Evolutionary conservation across 2,113 vertebrate species (phyloP), one percentile per base, ranked within the genome.

Genomic region (Eublepharis macularius): DNA sequence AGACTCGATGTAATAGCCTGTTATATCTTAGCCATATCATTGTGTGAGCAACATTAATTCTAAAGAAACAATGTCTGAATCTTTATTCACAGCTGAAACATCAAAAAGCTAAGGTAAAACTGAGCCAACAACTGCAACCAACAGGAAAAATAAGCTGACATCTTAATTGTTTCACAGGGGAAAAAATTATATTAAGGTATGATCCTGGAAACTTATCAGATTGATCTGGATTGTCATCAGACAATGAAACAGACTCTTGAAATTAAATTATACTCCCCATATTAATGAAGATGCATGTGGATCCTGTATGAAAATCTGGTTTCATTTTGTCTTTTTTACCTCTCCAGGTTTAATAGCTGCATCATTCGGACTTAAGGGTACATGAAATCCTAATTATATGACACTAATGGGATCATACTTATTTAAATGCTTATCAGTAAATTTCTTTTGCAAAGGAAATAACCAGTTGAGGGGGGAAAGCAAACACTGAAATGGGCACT

Each of bases 361-460:
- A 9, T 43, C 11, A 82, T 2, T 16, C 86, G 9, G 83, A 41
- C n/a, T 66, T 80, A 80, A 85, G 74, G 63, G 87, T 10, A 85
- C 70, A 29, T 68, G 78, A 65, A 88, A 91, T 73, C 83, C 65
- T 82, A 91, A 86, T 77, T 21, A 19, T n/a, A 73, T 43, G 2
- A 77, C 85, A 93, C 81, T 86, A 92, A 85, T 60, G 21, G 41
- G 84, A 91, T 91, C 76, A 77, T 80, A 78, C 49, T 14, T 80
- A 84, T 86, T 92, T 84, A 81, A 92, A 82, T 43, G 47, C 5
- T 69, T 76, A 41, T n/a, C 89, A 74, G 34, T 83, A 86, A 80
- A 10, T 26, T 63, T 83, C 3, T 80, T 84, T 63, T 65, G 9
- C 41, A 82, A 82, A 81, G 76, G 36, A 91, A 91, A 75, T 80